Evolutionary conservation across 2,888 invertebrate species (phyloP), one percentile per base, ranked within the genome.

Genomic region (Anthrax anthrax): DNA sequence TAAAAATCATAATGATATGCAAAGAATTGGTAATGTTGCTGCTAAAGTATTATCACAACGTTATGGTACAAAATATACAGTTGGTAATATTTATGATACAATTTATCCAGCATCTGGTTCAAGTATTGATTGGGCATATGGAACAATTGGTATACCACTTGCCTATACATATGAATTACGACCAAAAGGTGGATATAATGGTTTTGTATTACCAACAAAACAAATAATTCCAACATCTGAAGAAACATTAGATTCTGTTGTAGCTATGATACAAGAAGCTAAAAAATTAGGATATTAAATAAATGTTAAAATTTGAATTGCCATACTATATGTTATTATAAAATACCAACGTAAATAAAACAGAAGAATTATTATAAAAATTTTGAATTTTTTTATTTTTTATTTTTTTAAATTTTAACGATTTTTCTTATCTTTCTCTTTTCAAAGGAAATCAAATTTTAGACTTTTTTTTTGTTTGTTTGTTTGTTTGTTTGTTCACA

Each of bases 41-140:
- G 56, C 60, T 6, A 47, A 48, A 4, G 63, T 62, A 5, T 56
- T 72, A 12, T 55, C 55, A 1, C 51, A 56, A 36, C 61, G 65
- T 27, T 67, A 66, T 50, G 69, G 69, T 23, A 72, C 71, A 0
- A 50, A 56, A 46, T 72, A 69, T 50, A 57, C 51, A 2, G 65
- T 68, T 16, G 72, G 72, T 17, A 69, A 68, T 52, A 67, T 70
- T 43, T 65, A 69, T 45, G 69, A 71, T 54, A 60, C 65, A 19
- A 63, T 73, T 27, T 72, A 77, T 53, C 70, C 70, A 49, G 75
- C 72, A 1, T 72, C 75, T 19, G 78, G 78, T 0, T 70, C 73
- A 19, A 75, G 75, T 48, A 71, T 74, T 63, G 82, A 83, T 57
- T 82, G 78, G 77, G 80, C 76, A 0, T 73, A 78, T 32, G 70